Base-by-base conservation (phyloP, 2,797 vertebrate genomes). In the Anabacerthia variegaticeps region DNA sequence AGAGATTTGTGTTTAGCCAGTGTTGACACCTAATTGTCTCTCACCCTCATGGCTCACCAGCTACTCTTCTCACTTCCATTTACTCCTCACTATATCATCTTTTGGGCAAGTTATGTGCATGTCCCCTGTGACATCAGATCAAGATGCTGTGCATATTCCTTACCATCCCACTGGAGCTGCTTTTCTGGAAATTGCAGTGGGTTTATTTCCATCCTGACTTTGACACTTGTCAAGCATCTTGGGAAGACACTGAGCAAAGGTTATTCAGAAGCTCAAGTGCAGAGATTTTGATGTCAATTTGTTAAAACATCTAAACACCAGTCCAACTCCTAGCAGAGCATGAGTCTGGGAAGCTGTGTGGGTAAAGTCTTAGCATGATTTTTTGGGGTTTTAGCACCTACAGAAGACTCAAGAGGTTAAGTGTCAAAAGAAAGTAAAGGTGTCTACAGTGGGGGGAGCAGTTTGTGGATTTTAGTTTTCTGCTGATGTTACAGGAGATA, bases 81-180 rank as follows among this genome's bases (percentile, higher is more conserved):
- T 63, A 23, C 32, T 81, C 32, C 37, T 74, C 49, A 8, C 41
- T 9, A 14, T 30, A 5, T 19, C n/a, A 44, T 46, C 71, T 14
- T 1, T 78, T 54, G 72, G 66, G 10, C 28, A 10, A 14, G 32
- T n/a, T 30, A 9, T 1, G 0, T 48, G 10, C 7, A 2, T 7
- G 22, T 49, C 24, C 43, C 32, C 41, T 20, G 26, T 48, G 54
- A 26, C 1, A 7, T 55, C 55, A 58, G 54, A n/a, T 21, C 36
- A 37, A 67, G 74, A 5, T 59, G 23, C 61, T 51, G 8, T 23
- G 6, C 12, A 0, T 23, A 7, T 9, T 71, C 44, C 41, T 36
- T 13, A 48, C 58, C 16, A 30, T 52, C 44, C 62, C 49, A 9
- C 22, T 78, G 37, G 41, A 71, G 44, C 20, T 68, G 37, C 36